These are phyloP conservation scores for Gastrophryne carolinensis DNA, from an alignment of 2,797 vertebrate genomes.

Conservation along the genomic window DNA sequence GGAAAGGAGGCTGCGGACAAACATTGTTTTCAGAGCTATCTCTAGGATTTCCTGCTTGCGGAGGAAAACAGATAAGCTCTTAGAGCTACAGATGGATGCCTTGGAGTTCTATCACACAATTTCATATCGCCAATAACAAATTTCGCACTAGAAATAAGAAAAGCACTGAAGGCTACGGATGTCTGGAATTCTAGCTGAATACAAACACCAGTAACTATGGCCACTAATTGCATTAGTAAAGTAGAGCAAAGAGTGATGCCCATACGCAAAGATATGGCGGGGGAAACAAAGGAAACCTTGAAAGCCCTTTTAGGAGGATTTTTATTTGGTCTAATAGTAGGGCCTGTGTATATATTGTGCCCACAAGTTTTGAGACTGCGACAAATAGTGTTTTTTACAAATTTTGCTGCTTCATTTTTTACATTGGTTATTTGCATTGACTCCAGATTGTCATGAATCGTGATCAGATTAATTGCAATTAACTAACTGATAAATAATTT, in stretches of 20 bases:
- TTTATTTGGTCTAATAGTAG: too few species aligned
- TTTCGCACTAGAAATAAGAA: neutral
- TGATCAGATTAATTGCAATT: too few species aligned
- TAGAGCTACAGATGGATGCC: conserved; percentile 21
- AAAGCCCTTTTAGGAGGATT: too few species aligned
- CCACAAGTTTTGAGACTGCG: too few species aligned
- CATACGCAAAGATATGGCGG: too few species aligned
- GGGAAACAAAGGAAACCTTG: too few species aligned
- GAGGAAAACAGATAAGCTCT: conserved; percentile 49
- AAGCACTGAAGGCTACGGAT: neutral
- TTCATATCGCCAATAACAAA: conserved; percentile 28
- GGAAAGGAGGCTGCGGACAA: conserved; percentile 36
- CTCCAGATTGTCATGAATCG: too few species aligned
- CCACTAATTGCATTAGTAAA: neutral
- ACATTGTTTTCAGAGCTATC: conserved; percentile 51
- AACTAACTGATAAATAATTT: too few species aligned
- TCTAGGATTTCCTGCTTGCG: conserved; percentile 51
- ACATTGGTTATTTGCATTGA: too few species aligned
- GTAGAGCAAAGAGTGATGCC: neutral
- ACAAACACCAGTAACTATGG: neutral
- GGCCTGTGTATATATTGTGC: too few species aligned
- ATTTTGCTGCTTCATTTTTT: too few species aligned
- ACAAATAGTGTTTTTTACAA: too few species aligned
- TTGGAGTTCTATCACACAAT: conserved; percentile 17
- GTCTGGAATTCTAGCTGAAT: neutral